A percentile compares a stretch with the other conserved stretches of the same genome.
These are phyloP conservation scores for Catharus fuscescens DNA, from an alignment of 2,113 vertebrate genomes.

Conservation along the genomic window DNA sequence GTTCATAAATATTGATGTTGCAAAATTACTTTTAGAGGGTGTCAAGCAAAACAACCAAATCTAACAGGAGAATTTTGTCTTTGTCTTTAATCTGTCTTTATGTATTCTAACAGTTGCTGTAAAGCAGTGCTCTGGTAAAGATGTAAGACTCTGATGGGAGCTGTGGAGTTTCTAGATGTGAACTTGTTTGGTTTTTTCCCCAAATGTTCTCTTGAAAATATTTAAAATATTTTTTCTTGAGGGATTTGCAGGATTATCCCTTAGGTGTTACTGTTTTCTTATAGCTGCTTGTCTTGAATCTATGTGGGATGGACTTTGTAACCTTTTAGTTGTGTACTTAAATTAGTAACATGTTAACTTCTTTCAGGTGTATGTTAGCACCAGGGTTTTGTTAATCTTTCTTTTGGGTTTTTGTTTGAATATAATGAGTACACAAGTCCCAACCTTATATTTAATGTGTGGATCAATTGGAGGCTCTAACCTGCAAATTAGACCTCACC, in stretches of 20 bases:
- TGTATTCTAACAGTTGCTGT: conserved; percentile 32
- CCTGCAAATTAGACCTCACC: background rate
- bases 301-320: background rate
- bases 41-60: background rate
- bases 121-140: conserved; percentile 1
- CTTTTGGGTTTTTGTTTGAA: background rate
- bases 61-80: background rate
- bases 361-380: background rate
- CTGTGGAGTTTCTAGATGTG: background rate
- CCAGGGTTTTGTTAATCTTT: background rate
- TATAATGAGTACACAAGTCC: background rate
- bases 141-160: background rate
- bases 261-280: background rate
- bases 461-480: background rate
- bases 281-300: background rate
- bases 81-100: background rate
- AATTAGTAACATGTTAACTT: background rate
- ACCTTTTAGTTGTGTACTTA: background rate
- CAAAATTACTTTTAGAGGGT: background rate
- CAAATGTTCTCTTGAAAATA: background rate
- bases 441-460: background rate
- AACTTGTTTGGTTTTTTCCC: background rate
- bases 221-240: background rate
- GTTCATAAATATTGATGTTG: background rate
- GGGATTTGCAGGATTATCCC: background rate